Conservation (phyloP, 2,888 invertebrate species). For the Spisula solida region DNA sequence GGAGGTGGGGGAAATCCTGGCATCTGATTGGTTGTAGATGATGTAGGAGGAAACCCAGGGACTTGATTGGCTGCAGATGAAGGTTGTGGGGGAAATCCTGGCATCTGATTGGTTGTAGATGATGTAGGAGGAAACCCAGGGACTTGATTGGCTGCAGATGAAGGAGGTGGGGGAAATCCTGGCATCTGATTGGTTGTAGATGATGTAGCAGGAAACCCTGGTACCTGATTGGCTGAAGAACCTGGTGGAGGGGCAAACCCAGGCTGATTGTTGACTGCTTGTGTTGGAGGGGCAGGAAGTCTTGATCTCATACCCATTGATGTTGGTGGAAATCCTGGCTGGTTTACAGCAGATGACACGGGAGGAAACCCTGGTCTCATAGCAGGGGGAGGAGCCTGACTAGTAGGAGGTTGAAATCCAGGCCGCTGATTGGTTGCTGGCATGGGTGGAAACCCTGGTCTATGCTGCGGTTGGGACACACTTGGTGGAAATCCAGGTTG, state of each 20-base stretch:
- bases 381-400: conserved; percentile 11
- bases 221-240: conserved; percentile 47
- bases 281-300: conserved; percentile 52
- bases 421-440: conserved; percentile 54
- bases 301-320: conserved; percentile 42
- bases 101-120: conserved; percentile 45
- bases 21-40: conserved; percentile 45
- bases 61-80: conserved; percentile 41
- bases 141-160: conserved; percentile 45
- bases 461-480: not conserved
- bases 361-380: conserved; percentile 39
- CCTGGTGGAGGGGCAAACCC: conserved; percentile 33
- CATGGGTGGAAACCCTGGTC: conserved; percentile 38
- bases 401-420: conserved; percentile 45
- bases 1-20: conserved; percentile 63
- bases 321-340: conserved; percentile 56
- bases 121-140: conserved; percentile 59
- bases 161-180: conserved; percentile 60
- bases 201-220: conserved; percentile 59
- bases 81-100: conserved; percentile 61
- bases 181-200: conserved; percentile 48
- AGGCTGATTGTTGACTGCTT: conserved; percentile 37
- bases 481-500: conserved; percentile 31
- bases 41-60: conserved; percentile 56
- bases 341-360: conserved; percentile 44